Conservation (phyloP, 2,113 vertebrate species). For the Peucedramus taeniatus region DNA sequence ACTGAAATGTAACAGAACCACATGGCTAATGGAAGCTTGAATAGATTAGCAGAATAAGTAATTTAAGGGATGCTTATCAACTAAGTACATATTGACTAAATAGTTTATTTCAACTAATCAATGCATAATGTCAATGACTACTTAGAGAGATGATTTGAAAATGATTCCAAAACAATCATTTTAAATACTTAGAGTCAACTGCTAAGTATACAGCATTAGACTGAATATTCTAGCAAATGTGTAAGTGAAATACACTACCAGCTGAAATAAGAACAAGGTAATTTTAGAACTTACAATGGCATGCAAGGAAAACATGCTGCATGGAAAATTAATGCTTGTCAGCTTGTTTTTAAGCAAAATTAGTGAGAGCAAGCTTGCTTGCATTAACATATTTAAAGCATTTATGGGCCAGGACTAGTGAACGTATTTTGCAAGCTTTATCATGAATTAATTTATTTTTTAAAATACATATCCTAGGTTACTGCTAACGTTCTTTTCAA, state of each 20-base stretch:
- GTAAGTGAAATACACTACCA: background rate
- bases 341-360: background rate
- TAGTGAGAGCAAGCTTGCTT: background rate
- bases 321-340: background rate
- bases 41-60: background rate
- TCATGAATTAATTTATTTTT: background rate
- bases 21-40: background rate
- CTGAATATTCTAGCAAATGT: background rate
- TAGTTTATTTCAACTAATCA: constrained; percentile 1
- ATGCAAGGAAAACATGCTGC: background rate
- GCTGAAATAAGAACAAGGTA: background rate
- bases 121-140: background rate
- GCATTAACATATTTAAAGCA: background rate
- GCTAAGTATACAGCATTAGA: background rate
- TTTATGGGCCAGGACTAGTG: background rate
- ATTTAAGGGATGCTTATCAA: constrained; percentile 13
- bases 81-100: background rate
- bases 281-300: background rate
- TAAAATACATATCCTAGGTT: background rate
- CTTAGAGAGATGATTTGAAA: background rate
- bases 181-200: background rate
- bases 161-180: background rate
- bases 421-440: background rate
- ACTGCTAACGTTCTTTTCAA: background rate
- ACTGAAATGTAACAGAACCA: constrained; percentile 4